phyloP scores from a whole-genome alignment of 2,888 invertebrate genomes.

The Drosophila mimetica region DNA sequence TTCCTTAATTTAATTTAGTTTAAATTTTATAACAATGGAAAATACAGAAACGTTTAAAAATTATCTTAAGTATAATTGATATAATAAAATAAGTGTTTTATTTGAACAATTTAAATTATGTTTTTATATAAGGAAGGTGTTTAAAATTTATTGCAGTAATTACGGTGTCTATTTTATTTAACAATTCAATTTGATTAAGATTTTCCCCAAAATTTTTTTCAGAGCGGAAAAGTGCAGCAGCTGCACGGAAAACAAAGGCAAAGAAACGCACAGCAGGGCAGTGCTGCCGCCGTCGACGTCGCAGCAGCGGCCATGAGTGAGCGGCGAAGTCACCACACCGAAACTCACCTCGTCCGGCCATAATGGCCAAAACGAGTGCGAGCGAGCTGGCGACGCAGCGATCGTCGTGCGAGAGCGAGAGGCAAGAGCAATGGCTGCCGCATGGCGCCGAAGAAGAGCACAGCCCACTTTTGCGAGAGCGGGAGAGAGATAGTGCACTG shows the following conservation, averaged over 20 bases:
- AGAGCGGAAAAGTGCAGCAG: conserved; percentile 43
- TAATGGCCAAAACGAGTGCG: conserved; percentile 42
- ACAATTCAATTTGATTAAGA: conserved; percentile 17
- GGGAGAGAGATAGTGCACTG: conserved; percentile 34
- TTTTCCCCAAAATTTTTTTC: conserved; percentile 9
- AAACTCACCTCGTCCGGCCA: conserved; percentile 57
- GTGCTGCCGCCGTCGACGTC: conserved; percentile 11
- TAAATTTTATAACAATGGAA: no score
- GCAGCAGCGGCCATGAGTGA: conserved; percentile 32
- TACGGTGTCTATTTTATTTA: not conserved
- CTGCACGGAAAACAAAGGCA: conserved; percentile 27
- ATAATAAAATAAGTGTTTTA: no score
- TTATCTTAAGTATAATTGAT: no score
- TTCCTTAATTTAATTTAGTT: no score
- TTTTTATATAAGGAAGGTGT: not conserved
- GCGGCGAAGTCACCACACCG: conserved; percentile 29
- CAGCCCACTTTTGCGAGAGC: conserved; percentile 61
- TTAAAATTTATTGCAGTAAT: not conserved
- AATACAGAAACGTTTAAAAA: no score
- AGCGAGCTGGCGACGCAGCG: conserved; percentile 59
- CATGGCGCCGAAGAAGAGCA: conserved; percentile 38
- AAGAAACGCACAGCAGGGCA: conserved; percentile 9
- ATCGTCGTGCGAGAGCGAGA: conserved; percentile 69
- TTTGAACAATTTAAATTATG: not conserved
- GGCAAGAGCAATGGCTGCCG: conserved; percentile 78